Evolutionary conservation across 2,888 invertebrate genomes (phyloP).

Genomic region (Cryptocephalus moraei): DNA sequence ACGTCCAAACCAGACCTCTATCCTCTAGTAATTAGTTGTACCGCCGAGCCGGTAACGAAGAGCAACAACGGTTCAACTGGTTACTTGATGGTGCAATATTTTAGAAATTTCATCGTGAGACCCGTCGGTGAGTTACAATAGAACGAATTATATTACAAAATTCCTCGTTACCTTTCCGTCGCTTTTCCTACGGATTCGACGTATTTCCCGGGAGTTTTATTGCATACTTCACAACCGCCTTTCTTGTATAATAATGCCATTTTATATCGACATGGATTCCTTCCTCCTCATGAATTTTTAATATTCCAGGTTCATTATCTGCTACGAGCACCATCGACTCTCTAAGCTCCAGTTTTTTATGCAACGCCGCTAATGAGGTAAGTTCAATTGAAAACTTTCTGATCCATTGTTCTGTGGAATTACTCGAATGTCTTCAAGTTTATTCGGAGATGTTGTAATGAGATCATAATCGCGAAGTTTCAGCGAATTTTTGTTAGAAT

Average conservation of each 20-base stretch:
- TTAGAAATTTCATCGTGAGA: constrained; percentile 66
- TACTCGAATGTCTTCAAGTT: no score
- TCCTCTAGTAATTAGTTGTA: constrained; percentile 72
- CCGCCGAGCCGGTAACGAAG: constrained; percentile 53
- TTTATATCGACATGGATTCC: background rate
- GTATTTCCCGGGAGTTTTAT: no score
- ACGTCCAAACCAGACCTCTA: constrained; percentile 79
- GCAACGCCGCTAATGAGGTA: constrained; percentile 74
- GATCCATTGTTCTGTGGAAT: no score
- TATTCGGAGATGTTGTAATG: no score
- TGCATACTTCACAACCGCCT: no score
- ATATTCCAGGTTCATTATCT: constrained; percentile 58
- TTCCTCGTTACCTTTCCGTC: no score
- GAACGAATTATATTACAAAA: background rate
- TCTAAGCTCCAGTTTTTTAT: constrained; percentile 77
- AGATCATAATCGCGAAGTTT: no score
- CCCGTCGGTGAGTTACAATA: constrained; percentile 47
- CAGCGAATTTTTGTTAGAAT: no score
- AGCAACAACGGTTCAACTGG: constrained; percentile 60
- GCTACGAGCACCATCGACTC: constrained; percentile 81
- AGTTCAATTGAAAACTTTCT: constrained; percentile 10
- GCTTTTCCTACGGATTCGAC: no score
- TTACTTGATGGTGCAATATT: constrained; percentile 77
- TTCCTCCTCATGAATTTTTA: background rate
- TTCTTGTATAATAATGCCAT: no score